Base-by-base conservation (phyloP, 30 jellyfish, hydroid and myxozoan genomes). In the Mastigias papua region DNA sequence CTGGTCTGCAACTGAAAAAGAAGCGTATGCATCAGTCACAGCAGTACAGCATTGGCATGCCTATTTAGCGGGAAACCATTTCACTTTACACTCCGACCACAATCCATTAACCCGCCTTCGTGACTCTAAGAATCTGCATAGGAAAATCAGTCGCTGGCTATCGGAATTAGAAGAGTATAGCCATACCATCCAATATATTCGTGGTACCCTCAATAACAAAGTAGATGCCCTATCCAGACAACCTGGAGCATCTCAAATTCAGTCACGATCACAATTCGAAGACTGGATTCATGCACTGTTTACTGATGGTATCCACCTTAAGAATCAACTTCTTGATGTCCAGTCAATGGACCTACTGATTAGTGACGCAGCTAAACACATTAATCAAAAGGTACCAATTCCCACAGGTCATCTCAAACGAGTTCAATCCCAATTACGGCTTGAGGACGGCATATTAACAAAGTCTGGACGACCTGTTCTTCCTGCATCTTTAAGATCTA, bases 201-300 rank as follows among this genome's bases (percentile, higher is more conserved):
- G 54, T 19, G 88, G 88, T 19, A 42, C n/a, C 28, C 9, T 17
- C 48, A 77, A 77, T 77, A 31, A 15, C 4, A 77, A 77, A 54
- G 88, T 46, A 17, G 88, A 77, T 28, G 88, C 88, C 11, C 82
- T 77, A 50, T 77, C 88, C 32, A 77, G 88, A 51, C 51, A 48
- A 21, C 17, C 42, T n/a, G 78, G 33, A 25, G 88, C 88, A 2
- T 11, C 42, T 25, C 28, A 48, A 46, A 16, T 11, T 17, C 88
- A 77, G 31, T 49, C 50, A 23, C 48, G 11, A 21, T 25, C 54
- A 32, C 8, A 8, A 27, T 77, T 77, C 28, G 88, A 77, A 54
- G 88, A 77, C 33, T n/a, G 58, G 33, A 32, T 77, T 27, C 48
- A 46, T 51, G 88, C 88, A 28, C 7, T 33, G 25, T 30, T 30